These are phyloP conservation scores for Grammomys dolichurus DNA, from an alignment of 2,113 vertebrate species.

Conservation along the genomic window DNA sequence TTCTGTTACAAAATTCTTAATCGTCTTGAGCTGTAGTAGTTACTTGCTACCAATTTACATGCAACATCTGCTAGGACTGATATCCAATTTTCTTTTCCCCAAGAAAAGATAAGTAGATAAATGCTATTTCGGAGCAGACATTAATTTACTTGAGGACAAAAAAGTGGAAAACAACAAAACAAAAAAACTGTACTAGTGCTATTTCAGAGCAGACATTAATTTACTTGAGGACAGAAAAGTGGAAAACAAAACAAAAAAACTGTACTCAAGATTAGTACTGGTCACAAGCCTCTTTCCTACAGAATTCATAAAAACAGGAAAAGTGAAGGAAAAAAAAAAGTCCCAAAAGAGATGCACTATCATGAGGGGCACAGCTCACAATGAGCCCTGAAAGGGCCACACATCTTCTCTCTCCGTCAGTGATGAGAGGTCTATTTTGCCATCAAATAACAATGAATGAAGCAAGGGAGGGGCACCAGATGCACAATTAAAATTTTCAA, in stretches of 20 bases:
- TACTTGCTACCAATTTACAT: conserved; percentile 86
- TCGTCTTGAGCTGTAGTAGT: conserved; percentile 84
- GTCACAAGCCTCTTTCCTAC: conserved; percentile 83
- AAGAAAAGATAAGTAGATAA: conserved; percentile 79
- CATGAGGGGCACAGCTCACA: conserved; percentile 73
- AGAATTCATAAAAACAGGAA: conserved; percentile 64
- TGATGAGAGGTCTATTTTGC: conserved; percentile 73
- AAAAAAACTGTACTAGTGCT: conserved; percentile 82
- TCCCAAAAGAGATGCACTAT: conserved; percentile 79
- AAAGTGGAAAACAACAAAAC: conserved; percentile 39
- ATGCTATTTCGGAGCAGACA: conserved; percentile 82
- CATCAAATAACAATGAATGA: conserved; percentile 61
- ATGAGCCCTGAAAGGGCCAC: conserved; percentile 53
- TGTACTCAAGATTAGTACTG: conserved; percentile 84
- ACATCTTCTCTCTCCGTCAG: conserved; percentile 62
- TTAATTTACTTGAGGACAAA: conserved; percentile 81
- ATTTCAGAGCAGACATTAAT: conserved; percentile 84
- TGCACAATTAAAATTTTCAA: conserved; percentile 84
- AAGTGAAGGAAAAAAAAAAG: conserved; percentile 9
- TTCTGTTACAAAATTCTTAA: conserved; percentile 86
- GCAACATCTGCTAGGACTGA: conserved; percentile 87
- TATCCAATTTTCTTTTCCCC: conserved; percentile 75
- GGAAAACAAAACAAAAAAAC: conserved; percentile 71
- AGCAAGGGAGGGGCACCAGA: conserved; percentile 83
- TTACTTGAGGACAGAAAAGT: conserved; percentile 79